Evolutionary conservation across 2,888 invertebrate species (phyloP), one percentile per base, ranked within the genome.

Genomic region (Incurvaria masculella): DNA sequence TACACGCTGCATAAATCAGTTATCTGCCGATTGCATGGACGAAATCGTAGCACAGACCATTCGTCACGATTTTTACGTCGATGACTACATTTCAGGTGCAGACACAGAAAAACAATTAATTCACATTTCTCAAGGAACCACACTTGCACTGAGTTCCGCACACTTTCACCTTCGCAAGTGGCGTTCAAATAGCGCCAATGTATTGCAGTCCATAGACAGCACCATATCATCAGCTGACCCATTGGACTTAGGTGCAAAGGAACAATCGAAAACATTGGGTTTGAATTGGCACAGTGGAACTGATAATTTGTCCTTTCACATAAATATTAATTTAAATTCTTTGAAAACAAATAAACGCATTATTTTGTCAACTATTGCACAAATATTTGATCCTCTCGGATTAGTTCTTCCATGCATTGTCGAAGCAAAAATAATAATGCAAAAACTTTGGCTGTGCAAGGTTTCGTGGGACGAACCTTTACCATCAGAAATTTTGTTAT

Each of bases 381-480:
- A 47, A 21, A 42, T 47, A 11, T 47, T 47, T 23, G 47, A 47
- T 27, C 42, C 47, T 6, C 42, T 47, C 2, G 46, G 46, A 52
- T 46, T 42, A 50, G 51, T 45, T 51, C 53, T 16, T 21, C 53
- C 54, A 8, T 57, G 56, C 44, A 47, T 59, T 4, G 48, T 59
- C 11, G 44, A 52, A 38, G 55, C 55, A 8, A 59, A 59, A 46
- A 39, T 56, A n/a, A 45, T 59, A 8, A 44, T 58, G 21, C 59
- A 60, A 40, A 46, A 23, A 2, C 39, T 59, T 2, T 59, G 59
- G 58, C n/a, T 52, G 4, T 11, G 49, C 2, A 56, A 56, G 50
- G 53, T 47, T 11, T 26, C 44, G 4, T 58, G 59, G 59, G 59
- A 59, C 23, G 54, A 53, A 4, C 51, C 48, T 39, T 50, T 59